Conservation (phyloP, 2,888 invertebrate species). For the Ormia ochracea region DNA sequence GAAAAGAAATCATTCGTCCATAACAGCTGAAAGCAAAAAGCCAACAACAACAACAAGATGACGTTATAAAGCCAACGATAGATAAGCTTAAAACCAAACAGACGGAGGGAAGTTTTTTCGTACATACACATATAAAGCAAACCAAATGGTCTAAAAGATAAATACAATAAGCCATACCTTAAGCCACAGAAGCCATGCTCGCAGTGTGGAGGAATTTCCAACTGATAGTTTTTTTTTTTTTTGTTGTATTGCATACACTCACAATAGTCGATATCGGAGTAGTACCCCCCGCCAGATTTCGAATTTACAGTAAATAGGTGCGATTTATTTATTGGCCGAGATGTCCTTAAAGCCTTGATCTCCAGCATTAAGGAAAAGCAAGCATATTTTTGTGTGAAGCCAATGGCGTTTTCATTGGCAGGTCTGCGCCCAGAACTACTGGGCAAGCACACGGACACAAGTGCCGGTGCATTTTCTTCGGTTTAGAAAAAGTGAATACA, state of each 20-base stretch:
- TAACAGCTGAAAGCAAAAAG: slow-evolving; percentile 46
- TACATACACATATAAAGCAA: background rate
- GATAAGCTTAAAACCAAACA: slow-evolving; percentile 44
- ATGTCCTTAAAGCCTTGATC: too few species aligned
- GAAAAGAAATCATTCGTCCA: slow-evolving; percentile 59
- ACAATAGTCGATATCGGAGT: background rate
- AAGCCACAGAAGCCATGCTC: slow-evolving; percentile 54
- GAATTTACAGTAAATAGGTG: background rate
- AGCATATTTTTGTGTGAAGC: too few species aligned
- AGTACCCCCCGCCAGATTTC: background rate
- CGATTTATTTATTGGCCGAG: too few species aligned
- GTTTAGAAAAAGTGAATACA: slow-evolving; percentile 7
- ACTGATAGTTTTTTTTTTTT: slow-evolving; percentile 3
- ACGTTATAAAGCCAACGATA: slow-evolving; percentile 60
- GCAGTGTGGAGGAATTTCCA: slow-evolving; percentile 20
- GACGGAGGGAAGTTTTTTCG: background rate
- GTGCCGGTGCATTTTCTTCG: background rate
- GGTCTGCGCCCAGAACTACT: background rate
- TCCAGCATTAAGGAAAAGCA: too few species aligned
- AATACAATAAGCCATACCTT: slow-evolving; percentile 46
- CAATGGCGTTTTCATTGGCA: too few species aligned
- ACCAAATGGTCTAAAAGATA: slow-evolving; percentile 29
- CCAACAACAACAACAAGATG: slow-evolving; percentile 39
- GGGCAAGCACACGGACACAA: background rate
- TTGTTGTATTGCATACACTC: too few species aligned